These are phyloP conservation scores for Varroa destructor DNA, from an alignment of 1,140 invertebrate species.

Conservation along the genomic window DNA sequence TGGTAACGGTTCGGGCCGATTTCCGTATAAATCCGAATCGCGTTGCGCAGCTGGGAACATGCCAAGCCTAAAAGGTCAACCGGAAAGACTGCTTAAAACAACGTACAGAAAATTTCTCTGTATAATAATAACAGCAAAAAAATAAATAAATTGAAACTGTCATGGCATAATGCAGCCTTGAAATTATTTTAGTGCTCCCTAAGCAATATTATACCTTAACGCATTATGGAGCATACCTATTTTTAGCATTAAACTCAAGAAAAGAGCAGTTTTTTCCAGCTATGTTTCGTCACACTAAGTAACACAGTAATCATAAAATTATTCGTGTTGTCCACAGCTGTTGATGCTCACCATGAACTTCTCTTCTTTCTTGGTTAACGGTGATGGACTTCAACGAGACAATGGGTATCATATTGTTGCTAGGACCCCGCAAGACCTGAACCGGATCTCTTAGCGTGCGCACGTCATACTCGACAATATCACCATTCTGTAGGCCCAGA, in stretches of 20 bases:
- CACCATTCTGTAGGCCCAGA: background rate
- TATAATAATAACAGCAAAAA: background rate
- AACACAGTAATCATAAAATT: too few relatives aligned
- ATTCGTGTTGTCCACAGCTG: too few relatives aligned
- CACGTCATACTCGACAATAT: background rate
- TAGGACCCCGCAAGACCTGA: background rate
- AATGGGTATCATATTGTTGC: background rate
- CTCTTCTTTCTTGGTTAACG: background rate
- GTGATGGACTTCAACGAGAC: conserved; percentile 1
- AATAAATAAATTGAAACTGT: background rate
- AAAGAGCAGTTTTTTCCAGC: too few relatives aligned
- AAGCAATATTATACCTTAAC: too few relatives aligned
- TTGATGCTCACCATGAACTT: background rate
- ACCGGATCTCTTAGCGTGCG: background rate
- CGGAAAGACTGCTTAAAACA: background rate
- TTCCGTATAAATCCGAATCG: background rate
- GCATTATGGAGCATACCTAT: too few relatives aligned
- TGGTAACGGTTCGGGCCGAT: background rate
- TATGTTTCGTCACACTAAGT: too few relatives aligned
- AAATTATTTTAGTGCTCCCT: background rate
- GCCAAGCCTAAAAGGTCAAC: background rate
- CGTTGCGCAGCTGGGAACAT: background rate
- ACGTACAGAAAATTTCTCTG: background rate
- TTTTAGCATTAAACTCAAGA: too few relatives aligned
- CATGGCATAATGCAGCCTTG: background rate